Evolutionary conservation across 2,888 invertebrate genomes (phyloP), one percentile per base, ranked within the genome.

Genomic region (Onchidella celtica): DNA sequence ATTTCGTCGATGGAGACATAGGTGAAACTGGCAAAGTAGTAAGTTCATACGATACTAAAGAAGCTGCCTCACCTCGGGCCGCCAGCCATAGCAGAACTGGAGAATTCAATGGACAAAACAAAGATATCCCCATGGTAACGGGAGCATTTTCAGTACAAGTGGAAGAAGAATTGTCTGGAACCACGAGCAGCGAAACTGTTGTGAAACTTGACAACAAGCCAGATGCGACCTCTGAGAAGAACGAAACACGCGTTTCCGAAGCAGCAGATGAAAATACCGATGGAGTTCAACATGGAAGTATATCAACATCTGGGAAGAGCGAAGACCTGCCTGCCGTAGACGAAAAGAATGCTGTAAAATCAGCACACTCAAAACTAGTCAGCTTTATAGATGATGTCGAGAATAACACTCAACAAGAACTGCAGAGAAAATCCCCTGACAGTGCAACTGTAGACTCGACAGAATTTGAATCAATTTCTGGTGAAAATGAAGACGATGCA

Each of bases 401-500:
- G 17, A 47, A 6, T 11, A 17, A 47, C 6, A 17, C 6, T 6
- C 6, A 47, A 11, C 47, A 47, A 47, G 9, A 47, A 17, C 17
- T 47, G 17, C n/a, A n/a, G n/a, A n/a, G n/a, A n/a, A n/a, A n/a
- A n/a, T 6, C 6, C 17, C 47, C 47, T 11, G 9, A 47, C 17
- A 17, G 6, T 6, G 47, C 47, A 17, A 47, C 6, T 11, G 47
- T 47, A 11, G 47, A 47, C 6, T 6, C 6, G 9, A 11, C 47
- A 11, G 6, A 11, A 11, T 6, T 17, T 47, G 59, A 59, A 59
- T 21, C 21, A 21, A 61, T 73, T 21, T 73, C 73, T 24, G 73
- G 61, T 1, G 73, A 57, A 21, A 59, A 73, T 29, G 73, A 57
- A 36, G 73, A 73, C 2, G 73, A 73, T 21, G 61, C 61, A 4